Evolutionary conservation across 2,797 vertebrate species (phyloP), one percentile per base, ranked within the genome.

Genomic region (Takifugu ocellatus): DNA sequence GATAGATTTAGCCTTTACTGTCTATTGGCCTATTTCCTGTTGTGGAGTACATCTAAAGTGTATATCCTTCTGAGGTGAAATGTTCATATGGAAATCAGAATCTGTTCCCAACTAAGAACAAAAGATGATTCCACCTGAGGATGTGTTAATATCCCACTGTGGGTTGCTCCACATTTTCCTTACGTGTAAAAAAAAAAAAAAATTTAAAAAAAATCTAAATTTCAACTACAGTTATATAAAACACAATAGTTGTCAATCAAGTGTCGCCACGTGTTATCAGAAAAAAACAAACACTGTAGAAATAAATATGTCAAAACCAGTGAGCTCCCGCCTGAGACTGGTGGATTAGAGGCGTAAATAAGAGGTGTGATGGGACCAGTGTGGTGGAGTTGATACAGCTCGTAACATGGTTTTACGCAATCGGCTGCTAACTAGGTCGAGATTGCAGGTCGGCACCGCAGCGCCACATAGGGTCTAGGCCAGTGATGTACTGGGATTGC

Each of bases 101-200:
- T 67, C 49, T 1, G 4, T 65, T 72, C 59, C 66, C 67, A 84
- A 68, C 29, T 51, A 51, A 81, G 70, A 86, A 82, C 71, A 83
- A 81, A 80, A 77, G 58, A 58, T 21, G 17, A 25, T 65, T 80
- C 27, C 65, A 72, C 77, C 68, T 68, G 74, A 74, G 46, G 68
- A 59, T 53, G 39, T 75, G 39, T 61, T 64, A 72, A 68, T 58
- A 82, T 79, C 61, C 81, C 66, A 16, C 61, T 62, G 85, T 66
- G 84, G 63, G 59, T 55, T 72, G 76, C 62, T 79, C 83, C 54
- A 79, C 64, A 84, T 87, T 78, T 77, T 72, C 61, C 29, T 14
- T 43, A 3, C 61, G 47, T 60, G 59, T 25, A 47, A 52, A 59
- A 68, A 61, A 24, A 57, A 25, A 44, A 51, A 59, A 68, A 21